Evolutionary conservation across 2,888 invertebrate species (phyloP), one percentile per base, ranked within the genome.

Genomic region (Plagiodera versicolora): DNA sequence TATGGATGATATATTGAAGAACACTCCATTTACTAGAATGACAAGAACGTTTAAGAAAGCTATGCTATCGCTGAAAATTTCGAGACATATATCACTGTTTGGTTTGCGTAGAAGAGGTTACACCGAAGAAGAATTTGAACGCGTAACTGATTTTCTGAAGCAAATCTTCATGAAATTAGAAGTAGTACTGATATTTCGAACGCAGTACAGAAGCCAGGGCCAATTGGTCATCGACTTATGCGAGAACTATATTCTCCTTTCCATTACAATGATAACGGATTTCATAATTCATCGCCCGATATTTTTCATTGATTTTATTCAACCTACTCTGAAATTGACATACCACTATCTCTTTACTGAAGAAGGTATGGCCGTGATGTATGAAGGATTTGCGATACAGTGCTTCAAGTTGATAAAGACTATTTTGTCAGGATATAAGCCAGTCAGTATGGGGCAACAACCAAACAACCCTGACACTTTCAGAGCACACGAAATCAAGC

Each of bases 351-450:
- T 93, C 70, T 97, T 97, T 78, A 92, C 94, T 1, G 89, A 91
- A 64, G 89, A 88, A 67, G 92, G 92, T 28, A 87, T 89, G 80
- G 81, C 86, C 60, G 82, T 88, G 70, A 82, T 90, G 55, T 96
- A 94, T 77, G 93, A 94, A 74, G 84, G 90, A 72, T 95, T 96
- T 75, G 89, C 90, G 24, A 94, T 97, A 71, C 94, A 94, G 74
- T 93, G 93, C 74, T 86, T 97, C 69, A 95, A 95, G 80, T 83
- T 97, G 63, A 88, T 96, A 66, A 95, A 95, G 79, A 88, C 87
- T 1, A 90, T 95, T 61, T 81, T 96, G 64, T 82, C 90, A 64
- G 89, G 91, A 72, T 95, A 91, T 75, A 89, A 87, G 73, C 83
- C 82, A 48, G 84, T 87, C 0, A 89, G 88, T 78, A 81, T 79